Evolutionary conservation across 2,113 vertebrate genomes (phyloP), one percentile per base, ranked within the genome.

Genomic region (Hystrix cristata): DNA sequence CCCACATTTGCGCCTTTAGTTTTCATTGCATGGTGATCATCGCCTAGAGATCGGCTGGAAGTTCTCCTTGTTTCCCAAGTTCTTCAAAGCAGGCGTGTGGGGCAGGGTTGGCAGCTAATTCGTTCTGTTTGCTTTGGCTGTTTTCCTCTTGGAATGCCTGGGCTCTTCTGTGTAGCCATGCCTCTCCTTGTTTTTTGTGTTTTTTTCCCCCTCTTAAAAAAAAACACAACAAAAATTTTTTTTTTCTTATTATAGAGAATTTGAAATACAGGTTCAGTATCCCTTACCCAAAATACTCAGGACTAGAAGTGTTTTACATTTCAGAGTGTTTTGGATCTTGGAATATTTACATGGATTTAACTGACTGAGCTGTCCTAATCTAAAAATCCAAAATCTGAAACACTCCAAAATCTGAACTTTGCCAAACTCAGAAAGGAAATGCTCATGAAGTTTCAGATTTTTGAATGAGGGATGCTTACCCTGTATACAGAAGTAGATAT

Each of bases 151-250:
- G 27, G 60, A 62, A 71, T 60, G 43, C 38, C 38, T 18, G 23
- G 29, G 25, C 15, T 78, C 65, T 86, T 86, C 67, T 82, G 72
- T 69, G 89, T 71, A 74, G 80, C 29, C 51, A 25, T 74, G 23
- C 11, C 4, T 10, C 3, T 6, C 0, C 10, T 3, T 46, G 7
- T 2, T 27, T 27, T 34, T 11, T 23, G 53, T 51, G n/a, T 38
- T 14, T 18, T 13, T 29, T 51, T 25, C 27, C 9, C 38, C 53
- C 31, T 59, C 81, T 81, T 38, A 7, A 78, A 43, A 51, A 87
- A 79, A 79, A 48, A 8, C 10, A 72, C 38, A 81, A 48, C 38
- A 67, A 53, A 18, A 78, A 51, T 3, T 29, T 51, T 48, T 38
- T 31, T 60, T 69, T 67, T 83, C 5, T 60, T 57, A 55, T 71